These are phyloP conservation scores for Temnothorax unifasciatus DNA, from an alignment of 2,888 invertebrate species.

Conservation along the genomic window DNA sequence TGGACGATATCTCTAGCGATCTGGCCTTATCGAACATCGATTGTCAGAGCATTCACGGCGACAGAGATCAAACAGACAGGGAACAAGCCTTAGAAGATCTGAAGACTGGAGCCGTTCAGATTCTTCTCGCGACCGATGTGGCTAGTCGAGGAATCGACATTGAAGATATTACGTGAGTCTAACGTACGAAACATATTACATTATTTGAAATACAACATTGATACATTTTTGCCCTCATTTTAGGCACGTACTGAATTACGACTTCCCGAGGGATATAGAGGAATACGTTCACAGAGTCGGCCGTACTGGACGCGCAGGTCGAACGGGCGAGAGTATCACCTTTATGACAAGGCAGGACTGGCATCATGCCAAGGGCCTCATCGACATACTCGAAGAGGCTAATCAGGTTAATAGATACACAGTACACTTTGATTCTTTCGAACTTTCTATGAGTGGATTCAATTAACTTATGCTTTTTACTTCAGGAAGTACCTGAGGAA, in stretches of 20 bases:
- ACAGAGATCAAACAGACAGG: conserved; percentile 93
- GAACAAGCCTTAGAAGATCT: conserved; percentile 95
- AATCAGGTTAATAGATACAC: conserved; percentile 87
- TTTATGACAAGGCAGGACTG: conserved; percentile 94
- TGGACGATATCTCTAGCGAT: conserved; percentile 94
- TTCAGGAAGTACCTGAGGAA: conserved; percentile 92
- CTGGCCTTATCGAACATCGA: conserved; percentile 90
- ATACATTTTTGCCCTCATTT: conserved; percentile 66
- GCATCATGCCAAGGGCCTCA: conserved; percentile 93
- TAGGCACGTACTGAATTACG: conserved; percentile 95
- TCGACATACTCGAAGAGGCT: conserved; percentile 95
- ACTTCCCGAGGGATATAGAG: conserved; percentile 97
- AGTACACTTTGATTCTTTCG: conserved; percentile 21
- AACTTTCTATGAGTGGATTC: background rate
- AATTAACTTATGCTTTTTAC: conserved; percentile 3
- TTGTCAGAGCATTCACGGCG: conserved; percentile 95
- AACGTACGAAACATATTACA: background rate
- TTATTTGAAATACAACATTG: background rate
- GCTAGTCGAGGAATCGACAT: conserved; percentile 98
- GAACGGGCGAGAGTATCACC: conserved; percentile 93
- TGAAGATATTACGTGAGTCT: conserved; percentile 91
- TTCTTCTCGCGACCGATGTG: conserved; percentile 97
- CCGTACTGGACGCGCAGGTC: conserved; percentile 97
- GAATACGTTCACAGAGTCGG: conserved; percentile 99
- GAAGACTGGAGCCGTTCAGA: conserved; percentile 91